Evolutionary conservation across 1,140 invertebrate genomes (phyloP).

Genomic region (Sinella curviseta): DNA sequence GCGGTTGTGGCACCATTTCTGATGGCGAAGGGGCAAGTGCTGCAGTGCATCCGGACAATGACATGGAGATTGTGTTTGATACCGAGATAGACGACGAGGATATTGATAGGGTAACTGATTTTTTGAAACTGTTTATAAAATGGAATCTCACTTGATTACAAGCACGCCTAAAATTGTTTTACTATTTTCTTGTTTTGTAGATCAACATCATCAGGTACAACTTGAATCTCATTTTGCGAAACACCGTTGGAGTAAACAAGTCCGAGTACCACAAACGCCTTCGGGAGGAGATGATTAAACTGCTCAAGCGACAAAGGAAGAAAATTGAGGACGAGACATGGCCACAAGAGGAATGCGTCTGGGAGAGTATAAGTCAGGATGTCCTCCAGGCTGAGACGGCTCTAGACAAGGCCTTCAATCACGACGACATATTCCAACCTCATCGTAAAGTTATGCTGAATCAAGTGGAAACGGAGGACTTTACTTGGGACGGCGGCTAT

Average conservation of each 20-base stretch:
- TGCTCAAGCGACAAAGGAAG: slow-evolving; percentile 32
- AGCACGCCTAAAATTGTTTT: no score
- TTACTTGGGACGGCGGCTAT: neutral
- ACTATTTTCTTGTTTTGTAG: slow-evolving; percentile 54
- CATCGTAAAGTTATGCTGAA: slow-evolving; percentile 6
- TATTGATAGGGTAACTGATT: slow-evolving; percentile 64
- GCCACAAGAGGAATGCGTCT: slow-evolving; percentile 42
- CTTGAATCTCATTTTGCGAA: slow-evolving; percentile 60
- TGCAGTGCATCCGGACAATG: slow-evolving; percentile 74
- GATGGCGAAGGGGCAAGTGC: neutral
- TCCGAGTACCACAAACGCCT: slow-evolving; percentile 27
- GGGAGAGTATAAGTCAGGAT: slow-evolving; percentile 30
- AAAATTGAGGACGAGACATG: slow-evolving; percentile 36
- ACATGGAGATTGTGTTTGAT: slow-evolving; percentile 77
- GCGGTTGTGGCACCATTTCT: slow-evolving; percentile 70
- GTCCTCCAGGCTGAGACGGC: neutral
- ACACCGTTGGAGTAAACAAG: slow-evolving; percentile 26
- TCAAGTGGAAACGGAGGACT: neutral
- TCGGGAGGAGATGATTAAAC: slow-evolving; percentile 23
- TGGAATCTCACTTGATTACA: no score
- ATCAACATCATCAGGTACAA: slow-evolving; percentile 64
- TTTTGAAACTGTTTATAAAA: no score
- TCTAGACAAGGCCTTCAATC: neutral
- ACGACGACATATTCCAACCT: neutral
- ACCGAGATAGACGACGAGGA: slow-evolving; percentile 67